phyloP scores from a whole-genome alignment of 2,797 vertebrate genomes.

The Peromyscus aztecus region DNA sequence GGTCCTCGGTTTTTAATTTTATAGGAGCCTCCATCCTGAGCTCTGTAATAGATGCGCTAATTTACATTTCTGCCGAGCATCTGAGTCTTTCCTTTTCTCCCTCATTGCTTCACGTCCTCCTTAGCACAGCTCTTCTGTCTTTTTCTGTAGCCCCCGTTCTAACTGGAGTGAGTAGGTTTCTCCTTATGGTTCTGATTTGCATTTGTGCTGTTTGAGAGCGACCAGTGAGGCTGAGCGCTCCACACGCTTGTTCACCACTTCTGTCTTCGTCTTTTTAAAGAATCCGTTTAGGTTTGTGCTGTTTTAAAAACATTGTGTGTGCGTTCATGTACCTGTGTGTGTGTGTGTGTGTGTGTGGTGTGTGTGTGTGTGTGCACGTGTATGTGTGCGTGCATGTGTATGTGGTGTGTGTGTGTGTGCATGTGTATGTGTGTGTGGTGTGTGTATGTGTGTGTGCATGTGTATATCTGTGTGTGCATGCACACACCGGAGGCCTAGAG shows the following conservation, averaged over 20 bases:
- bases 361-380: too few relatives aligned
- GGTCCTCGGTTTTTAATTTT: neutral
- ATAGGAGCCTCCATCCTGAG: conserved; percentile 1
- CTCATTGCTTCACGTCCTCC: neutral
- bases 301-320: neutral
- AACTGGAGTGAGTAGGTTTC: neutral
- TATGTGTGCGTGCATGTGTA: too few relatives aligned
- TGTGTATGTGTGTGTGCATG: too few relatives aligned
- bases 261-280: neutral
- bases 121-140: neutral
- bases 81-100: neutral
- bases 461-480: too few relatives aligned
- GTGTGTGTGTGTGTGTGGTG: too few relatives aligned
- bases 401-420: too few relatives aligned
- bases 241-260: neutral
- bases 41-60: neutral
- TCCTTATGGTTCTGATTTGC: neutral
- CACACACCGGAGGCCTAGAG: neutral
- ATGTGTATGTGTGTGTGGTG: too few relatives aligned
- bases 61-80: neutral
- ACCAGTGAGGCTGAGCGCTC: neutral
- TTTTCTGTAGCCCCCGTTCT: neutral
- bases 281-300: neutral
- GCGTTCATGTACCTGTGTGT: neutral
- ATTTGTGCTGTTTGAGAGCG: neutral